Conservation (phyloP, 1,140 invertebrate species). For the Brachionus plicatilis region DNA sequence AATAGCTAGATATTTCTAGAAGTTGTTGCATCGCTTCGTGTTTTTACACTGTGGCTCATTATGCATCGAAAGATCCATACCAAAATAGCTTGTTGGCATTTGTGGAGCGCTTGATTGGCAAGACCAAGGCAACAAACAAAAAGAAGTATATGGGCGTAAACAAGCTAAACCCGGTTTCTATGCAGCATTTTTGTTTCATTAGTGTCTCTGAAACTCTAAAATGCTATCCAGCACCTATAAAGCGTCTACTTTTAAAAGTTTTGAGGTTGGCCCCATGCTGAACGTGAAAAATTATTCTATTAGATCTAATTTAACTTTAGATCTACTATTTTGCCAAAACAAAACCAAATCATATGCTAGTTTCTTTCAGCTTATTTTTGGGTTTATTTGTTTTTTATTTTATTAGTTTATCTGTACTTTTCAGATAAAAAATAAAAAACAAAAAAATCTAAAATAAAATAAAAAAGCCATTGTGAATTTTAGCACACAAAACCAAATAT, state of each 20-base stretch:
- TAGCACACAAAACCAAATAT: too few species aligned
- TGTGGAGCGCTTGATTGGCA: not conserved
- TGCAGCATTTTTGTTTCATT: not conserved
- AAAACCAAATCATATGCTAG: too few species aligned
- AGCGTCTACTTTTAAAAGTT: not conserved
- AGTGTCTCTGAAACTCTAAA: not conserved
- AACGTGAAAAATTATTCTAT: too few species aligned
- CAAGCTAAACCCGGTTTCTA: not conserved
- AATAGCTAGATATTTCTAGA: constrained; percentile 1
- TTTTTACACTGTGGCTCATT: not conserved
- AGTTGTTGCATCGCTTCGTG: not conserved
- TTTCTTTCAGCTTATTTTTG: too few species aligned
- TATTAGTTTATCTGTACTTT: too few species aligned
- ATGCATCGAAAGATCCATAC: not conserved
- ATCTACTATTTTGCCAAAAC: too few species aligned
- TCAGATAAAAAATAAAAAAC: too few species aligned
- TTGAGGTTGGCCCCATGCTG: not conserved
- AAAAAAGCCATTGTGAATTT: too few species aligned
- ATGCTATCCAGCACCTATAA: not conserved
- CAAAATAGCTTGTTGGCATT: not conserved
- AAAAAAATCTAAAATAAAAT: too few species aligned
- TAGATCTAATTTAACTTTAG: too few species aligned
- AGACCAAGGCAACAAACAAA: not conserved
- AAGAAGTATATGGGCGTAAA: not conserved
- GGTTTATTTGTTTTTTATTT: too few species aligned